phyloP scores from a whole-genome alignment of 2,888 invertebrate genomes.

The Cenopis cana region DNA sequence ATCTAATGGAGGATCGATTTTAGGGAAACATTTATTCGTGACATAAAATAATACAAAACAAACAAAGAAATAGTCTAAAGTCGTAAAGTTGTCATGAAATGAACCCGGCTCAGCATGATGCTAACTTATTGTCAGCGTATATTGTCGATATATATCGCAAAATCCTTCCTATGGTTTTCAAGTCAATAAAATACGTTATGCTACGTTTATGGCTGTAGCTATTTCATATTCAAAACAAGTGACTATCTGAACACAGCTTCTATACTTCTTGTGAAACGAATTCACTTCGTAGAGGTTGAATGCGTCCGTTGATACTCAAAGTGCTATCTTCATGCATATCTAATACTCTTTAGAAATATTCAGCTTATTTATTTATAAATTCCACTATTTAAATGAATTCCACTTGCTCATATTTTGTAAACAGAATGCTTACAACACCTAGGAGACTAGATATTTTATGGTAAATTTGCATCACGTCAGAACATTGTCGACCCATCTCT shows the following conservation, averaged over 20 bases:
- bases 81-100: no score
- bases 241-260: not conserved
- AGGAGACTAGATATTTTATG: conserved; percentile 12
- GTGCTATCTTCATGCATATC: conserved; percentile 30
- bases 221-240: not conserved
- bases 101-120: no score
- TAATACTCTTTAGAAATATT: conserved; percentile 25
- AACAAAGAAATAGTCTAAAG: no score
- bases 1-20: no score
- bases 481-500: conserved; percentile 4
- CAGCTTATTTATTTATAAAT: conserved; percentile 26
- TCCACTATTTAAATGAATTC: conserved; percentile 23
- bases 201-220: not conserved
- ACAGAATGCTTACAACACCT: conserved; percentile 10
- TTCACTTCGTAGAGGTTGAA: conserved; percentile 17
- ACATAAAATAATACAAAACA: no score
- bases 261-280: conserved; percentile 19
- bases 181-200: not conserved
- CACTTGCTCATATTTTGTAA: conserved; percentile 18
- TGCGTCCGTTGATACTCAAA: conserved; percentile 1
- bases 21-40: no score
- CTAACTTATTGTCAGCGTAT: no score
- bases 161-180: no score
- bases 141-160: no score
- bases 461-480: conserved; percentile 28